Evolutionary conservation across 2,797 vertebrate species (phyloP).

Genomic region (Hipposideros larvatus): DNA sequence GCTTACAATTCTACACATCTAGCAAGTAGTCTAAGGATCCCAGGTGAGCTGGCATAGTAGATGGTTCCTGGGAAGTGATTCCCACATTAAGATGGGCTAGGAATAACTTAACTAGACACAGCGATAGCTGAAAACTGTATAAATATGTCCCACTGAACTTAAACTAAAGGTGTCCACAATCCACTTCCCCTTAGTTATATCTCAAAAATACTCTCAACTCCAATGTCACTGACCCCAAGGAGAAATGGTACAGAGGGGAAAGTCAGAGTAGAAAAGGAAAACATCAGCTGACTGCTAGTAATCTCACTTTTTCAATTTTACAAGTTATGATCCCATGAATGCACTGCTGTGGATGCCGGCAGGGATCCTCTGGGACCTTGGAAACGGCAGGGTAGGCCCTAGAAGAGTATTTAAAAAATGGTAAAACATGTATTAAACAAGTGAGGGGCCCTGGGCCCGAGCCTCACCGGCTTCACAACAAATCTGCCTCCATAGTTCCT

Average conservation of each 20-base stretch:
- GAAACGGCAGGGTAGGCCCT: background rate
- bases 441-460: background rate
- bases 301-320: slow-evolving; percentile 23
- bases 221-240: background rate
- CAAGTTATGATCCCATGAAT: background rate
- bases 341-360: background rate
- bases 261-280: slow-evolving; percentile 2
- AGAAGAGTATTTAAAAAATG: background rate
- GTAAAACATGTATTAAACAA: background rate
- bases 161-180: background rate
- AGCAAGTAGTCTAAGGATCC: background rate
- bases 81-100: background rate
- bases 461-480: slow-evolving; percentile 26
- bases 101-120: background rate
- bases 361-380: background rate
- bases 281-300: background rate
- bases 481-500: background rate
- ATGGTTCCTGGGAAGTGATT: background rate
- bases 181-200: background rate
- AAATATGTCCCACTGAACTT: background rate
- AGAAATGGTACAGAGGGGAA: background rate
- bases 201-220: slow-evolving; percentile 13
- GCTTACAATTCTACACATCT: background rate
- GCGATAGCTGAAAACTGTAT: background rate
- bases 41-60: background rate